phyloP scores from a whole-genome alignment of 1,140 invertebrate genomes.

The Oryctes rhinoceros region DNA sequence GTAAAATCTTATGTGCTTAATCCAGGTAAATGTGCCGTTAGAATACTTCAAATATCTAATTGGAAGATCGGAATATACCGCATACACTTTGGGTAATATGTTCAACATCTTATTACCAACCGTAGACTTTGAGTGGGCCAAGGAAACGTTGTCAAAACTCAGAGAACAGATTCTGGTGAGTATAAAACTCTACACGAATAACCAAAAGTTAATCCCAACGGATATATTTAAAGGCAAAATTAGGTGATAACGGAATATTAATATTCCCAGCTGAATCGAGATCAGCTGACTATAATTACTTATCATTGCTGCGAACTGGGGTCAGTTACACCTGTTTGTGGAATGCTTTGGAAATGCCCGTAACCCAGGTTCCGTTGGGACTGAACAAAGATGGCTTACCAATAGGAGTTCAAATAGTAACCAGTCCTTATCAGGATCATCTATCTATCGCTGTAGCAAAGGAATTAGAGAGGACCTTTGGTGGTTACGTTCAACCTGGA shows the following conservation, averaged over 20 bases:
- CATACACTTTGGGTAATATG: constrained; percentile 74
- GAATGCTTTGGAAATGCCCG: constrained; percentile 84
- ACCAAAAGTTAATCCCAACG: neutral
- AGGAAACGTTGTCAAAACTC: constrained; percentile 67
- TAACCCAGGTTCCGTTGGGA: constrained; percentile 81
- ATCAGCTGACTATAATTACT: constrained; percentile 83
- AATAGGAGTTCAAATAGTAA: constrained; percentile 82
- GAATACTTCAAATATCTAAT: constrained; percentile 68
- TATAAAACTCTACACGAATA: constrained; percentile 40
- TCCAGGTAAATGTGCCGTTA: constrained; percentile 60
- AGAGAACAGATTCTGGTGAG: constrained; percentile 69
- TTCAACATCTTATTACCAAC: constrained; percentile 71
- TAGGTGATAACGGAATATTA: constrained; percentile 83
- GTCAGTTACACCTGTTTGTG: constrained; percentile 89
- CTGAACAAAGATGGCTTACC: constrained; percentile 76
- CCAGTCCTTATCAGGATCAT: constrained; percentile 77
- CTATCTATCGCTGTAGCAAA: constrained; percentile 80
- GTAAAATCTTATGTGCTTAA: neutral
- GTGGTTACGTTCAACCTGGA: constrained; percentile 79
- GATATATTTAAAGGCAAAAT: constrained; percentile 64
- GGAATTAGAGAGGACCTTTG: constrained; percentile 81
- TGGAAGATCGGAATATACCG: constrained; percentile 68
- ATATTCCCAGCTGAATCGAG: constrained; percentile 83
- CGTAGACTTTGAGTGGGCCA: constrained; percentile 71
- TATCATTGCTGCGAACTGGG: constrained; percentile 77